These are phyloP conservation scores for Thecophora atra DNA, from an alignment of 2,888 invertebrate genomes.

Conservation along the genomic window DNA sequence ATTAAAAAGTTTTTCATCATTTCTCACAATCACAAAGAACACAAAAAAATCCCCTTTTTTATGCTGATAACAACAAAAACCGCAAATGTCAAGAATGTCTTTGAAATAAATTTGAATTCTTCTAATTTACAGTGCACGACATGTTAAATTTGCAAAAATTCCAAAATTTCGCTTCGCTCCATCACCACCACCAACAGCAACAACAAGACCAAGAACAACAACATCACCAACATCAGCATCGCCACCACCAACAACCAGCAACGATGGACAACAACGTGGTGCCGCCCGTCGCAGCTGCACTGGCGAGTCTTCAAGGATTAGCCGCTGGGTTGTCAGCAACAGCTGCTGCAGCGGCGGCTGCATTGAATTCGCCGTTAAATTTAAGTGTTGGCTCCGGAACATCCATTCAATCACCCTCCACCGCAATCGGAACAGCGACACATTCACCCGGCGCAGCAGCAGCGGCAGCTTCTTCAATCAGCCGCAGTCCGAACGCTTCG, in stretches of 20 bases:
- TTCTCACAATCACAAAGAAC: no score
- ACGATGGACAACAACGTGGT: slow-evolving; percentile 63
- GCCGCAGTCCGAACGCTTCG: neutral
- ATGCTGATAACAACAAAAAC: neutral
- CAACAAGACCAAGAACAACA: slow-evolving; percentile 53
- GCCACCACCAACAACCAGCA: slow-evolving; percentile 68
- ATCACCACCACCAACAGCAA: slow-evolving; percentile 68
- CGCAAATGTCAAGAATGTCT: neutral
- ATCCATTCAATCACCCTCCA: slow-evolving; percentile 34
- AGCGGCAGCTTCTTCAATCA: slow-evolving; percentile 8
- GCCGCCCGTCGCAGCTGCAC: slow-evolving; percentile 70
- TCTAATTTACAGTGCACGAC: slow-evolving; percentile 63
- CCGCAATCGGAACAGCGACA: slow-evolving; percentile 27
- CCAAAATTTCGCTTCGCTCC: slow-evolving; percentile 80
- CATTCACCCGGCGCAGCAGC: slow-evolving; percentile 1
- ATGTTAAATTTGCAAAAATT: slow-evolving; percentile 72
- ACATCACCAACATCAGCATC: slow-evolving; percentile 61
- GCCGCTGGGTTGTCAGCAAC: slow-evolving; percentile 61
- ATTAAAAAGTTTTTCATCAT: neutral
- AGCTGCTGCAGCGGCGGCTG: slow-evolving; percentile 66
- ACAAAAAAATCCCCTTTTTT: neutral
- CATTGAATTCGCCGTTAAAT: slow-evolving; percentile 85
- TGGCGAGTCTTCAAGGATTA: slow-evolving; percentile 73
- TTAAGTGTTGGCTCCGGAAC: slow-evolving; percentile 74
- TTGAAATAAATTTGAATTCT: neutral